Evolutionary conservation across 2,888 invertebrate genomes (phyloP), one percentile per base, ranked within the genome.

Genomic region (Syrista parreyssii): DNA sequence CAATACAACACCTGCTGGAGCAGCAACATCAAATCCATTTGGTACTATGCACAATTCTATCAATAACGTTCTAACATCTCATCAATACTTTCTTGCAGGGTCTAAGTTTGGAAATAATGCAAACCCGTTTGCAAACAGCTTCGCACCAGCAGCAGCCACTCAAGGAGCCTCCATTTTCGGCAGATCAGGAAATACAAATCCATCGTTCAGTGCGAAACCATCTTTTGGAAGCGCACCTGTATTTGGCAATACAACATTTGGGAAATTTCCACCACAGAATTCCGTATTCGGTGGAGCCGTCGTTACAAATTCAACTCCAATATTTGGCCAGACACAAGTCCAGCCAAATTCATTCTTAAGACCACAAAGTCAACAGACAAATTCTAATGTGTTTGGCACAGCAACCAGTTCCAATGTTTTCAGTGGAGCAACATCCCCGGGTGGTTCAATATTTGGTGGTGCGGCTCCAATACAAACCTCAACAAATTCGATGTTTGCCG

Each of bases 151-250:
- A 15, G 78, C 35, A 35, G 82, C 80, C 30, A 34, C 81, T 74
- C 71, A 79, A 35, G 73, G 83, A 55, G 79, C 87, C 36, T 86
- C 88, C 0, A 84, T 88, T 55, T 89, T 91, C 75, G 86, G 84
- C 12, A 84, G 84, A 77, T 31, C 87, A 31, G 78, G 82, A 4
- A 76, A 78, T 15, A 77, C 76, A 11, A 83, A 75, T 12, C 83
- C 89, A 15, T 84, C 88, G n/a, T 89, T 89, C 71, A 88, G 88
- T 23, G 84, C 78, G 12, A 87, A 88, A 74, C 84, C 91, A n/a
- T 77, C 86, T 69, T 91, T 91, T 79, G 87, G 88, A 33, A 75
- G 31, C 74, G 78, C 79, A 68, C 1, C 76, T 0, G 79, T 84
- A 9, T 90, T 90, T 76, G 85, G 85, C 11, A 78, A 77, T 12